Base-by-base conservation (phyloP, 2,113 vertebrate genomes). In the Oreochromis niloticus region DNA sequence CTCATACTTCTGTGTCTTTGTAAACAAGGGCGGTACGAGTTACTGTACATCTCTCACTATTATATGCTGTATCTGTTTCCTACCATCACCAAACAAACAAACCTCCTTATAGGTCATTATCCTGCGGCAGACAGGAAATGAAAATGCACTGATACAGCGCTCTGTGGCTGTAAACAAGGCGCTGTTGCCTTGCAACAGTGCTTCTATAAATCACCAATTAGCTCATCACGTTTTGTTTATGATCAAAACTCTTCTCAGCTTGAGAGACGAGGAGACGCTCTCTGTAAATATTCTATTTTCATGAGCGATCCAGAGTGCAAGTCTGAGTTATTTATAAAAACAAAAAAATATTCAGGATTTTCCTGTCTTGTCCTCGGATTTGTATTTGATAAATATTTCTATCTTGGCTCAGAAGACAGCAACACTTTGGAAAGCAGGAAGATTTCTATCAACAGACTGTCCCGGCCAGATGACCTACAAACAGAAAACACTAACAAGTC, bases 351-450 rank as follows among this genome's bases (percentile, higher is more conserved):
- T 79, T 80, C 22, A 82, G 86, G 87, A 81, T 90, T 91, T 89
- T 87, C 84, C 82, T 80, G 55, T 55, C 54, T 84, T 83, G 73
- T 90, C 41, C 22, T 75, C 14, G 3, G 50, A 27, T 71, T 87
- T 56, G 24, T 59, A 75, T 87, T 46, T 52, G 48, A 92, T 89
- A 93, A 91, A 95, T 88, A 95, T 87, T 85, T 89, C 78, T 89
- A 32, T 68, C 22, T 80, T 82, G 84, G 50, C 82, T 73, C 63
- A 59, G 66, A 78, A 10, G 81, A 84, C 84, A 75, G 81, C 84
- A 93, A 89, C 85, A 93, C 57, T 73, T 52, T 80, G 86, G 86
- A 85, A 83, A 82, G 79, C 93, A 91, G 91, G 94, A 95, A 94
- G 86, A 87, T 84, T 93, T 14, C 32, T 85, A 66, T 93, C 90